These are phyloP conservation scores for Periparus ater DNA, from an alignment of 2,797 vertebrate genomes.

Conservation along the genomic window DNA sequence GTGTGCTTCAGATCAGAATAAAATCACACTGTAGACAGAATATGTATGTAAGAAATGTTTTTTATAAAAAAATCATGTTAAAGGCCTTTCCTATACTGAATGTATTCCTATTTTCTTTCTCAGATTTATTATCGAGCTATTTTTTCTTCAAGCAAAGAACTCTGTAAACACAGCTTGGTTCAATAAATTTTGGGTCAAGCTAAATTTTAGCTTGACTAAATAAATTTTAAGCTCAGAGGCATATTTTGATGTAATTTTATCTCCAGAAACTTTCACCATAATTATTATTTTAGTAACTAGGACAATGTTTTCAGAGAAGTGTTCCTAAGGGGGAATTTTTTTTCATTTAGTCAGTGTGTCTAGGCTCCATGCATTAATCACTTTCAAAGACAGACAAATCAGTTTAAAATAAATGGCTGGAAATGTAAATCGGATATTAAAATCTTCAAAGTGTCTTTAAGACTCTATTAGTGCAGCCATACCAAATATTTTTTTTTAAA, in stretches of 20 bases:
- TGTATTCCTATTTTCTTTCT: not conserved
- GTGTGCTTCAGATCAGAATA: not conserved
- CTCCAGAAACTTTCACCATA: conserved; percentile 25
- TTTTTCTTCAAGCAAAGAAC: not conserved
- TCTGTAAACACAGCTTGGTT: conserved; percentile 10
- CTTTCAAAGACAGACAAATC: conserved; percentile 52
- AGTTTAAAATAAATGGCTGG: conserved; percentile 39
- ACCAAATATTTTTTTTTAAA: not conserved
- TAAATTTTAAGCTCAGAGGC: conserved; percentile 39
- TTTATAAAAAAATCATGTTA: not conserved
- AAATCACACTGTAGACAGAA: not conserved
- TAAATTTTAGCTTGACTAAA: conserved; percentile 38
- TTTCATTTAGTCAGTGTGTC: conserved; percentile 33
- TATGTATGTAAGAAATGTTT: not conserved
- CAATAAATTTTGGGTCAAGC: conserved; percentile 2
- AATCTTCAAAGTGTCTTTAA: conserved; percentile 8
- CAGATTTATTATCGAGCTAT: not conserved
- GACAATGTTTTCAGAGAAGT: conserved; percentile 37
- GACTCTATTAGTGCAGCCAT: not conserved
- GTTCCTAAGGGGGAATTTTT: not conserved
- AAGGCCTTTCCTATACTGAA: not conserved
- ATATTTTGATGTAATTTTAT: conserved; percentile 48
- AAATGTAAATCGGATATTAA: conserved; percentile 30
- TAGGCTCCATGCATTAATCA: conserved; percentile 51
- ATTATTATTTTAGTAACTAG: conserved; percentile 48